Evolutionary conservation across 2,888 invertebrate genomes (phyloP).

Genomic region (Ormyrus pomaceus): DNA sequence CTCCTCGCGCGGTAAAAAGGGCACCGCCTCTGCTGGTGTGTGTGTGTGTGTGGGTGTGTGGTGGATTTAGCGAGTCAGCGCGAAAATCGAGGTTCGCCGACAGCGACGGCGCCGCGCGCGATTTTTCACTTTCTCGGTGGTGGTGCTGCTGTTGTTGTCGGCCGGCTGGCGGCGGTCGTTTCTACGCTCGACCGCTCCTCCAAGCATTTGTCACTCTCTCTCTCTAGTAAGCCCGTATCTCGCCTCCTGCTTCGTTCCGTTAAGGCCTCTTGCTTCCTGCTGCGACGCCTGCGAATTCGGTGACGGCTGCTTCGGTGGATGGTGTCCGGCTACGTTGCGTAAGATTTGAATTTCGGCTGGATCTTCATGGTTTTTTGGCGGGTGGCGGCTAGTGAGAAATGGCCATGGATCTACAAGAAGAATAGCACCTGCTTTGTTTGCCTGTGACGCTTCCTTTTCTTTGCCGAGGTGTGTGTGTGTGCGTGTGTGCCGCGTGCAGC

Average conservation of each 20-base stretch:
- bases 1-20: not conserved
- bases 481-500: no score
- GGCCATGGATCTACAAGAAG: constrained; percentile 71
- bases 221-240: not conserved
- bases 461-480: not conserved
- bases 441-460: constrained; percentile 1
- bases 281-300: not conserved
- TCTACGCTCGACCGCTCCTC: constrained; percentile 1
- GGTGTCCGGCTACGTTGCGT: constrained; percentile 8
- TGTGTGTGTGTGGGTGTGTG: no score
- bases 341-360: constrained; percentile 62
- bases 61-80: no score
- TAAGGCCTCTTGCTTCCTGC: not conserved
- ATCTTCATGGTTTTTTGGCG: constrained; percentile 64
- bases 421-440: constrained; percentile 47
- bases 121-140: not conserved
- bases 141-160: not conserved
- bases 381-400: constrained; percentile 62
- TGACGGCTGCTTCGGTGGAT: not conserved
- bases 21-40: not conserved
- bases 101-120: not conserved
- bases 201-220: constrained; percentile 20
- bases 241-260: not conserved
- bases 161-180: not conserved
- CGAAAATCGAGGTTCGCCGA: not conserved